These are phyloP conservation scores for Dugesia japonica DNA, from an alignment of 2,888 invertebrate genomes.

Conservation along the genomic window DNA sequence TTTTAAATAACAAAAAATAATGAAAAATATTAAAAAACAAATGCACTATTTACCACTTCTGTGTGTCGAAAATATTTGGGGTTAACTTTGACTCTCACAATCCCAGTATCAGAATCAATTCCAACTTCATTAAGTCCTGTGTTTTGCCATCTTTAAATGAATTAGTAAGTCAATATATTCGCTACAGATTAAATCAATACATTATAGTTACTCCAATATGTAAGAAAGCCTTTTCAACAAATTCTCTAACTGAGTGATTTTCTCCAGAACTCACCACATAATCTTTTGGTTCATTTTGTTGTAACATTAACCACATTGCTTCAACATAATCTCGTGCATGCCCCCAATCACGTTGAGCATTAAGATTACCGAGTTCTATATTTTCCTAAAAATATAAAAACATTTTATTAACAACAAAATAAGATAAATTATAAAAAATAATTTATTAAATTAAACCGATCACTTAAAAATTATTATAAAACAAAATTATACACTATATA, in stretches of 20 bases:
- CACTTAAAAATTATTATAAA: too few relatives aligned
- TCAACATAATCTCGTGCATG: conserved; percentile 72
- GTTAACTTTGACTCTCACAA: conserved; percentile 70
- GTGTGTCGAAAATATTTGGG: conserved; percentile 87
- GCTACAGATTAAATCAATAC: conserved; percentile 46
- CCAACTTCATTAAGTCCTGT: conserved; percentile 67
- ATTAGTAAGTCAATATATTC: too few relatives aligned
- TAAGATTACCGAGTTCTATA: conserved; percentile 66
- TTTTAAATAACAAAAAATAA: too few relatives aligned
- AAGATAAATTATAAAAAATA: too few relatives aligned
- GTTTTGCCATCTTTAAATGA: conserved; percentile 82
- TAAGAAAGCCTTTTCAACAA: conserved; percentile 75
- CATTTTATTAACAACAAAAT: neutral
- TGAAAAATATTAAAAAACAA: too few relatives aligned
- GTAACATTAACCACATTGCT: conserved; percentile 99
- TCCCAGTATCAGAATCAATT: conserved; percentile 51
- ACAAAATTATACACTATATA: too few relatives aligned
- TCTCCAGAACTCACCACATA: conserved; percentile 92
- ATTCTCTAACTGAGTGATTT: conserved; percentile 81
- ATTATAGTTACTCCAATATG: conserved; percentile 63
- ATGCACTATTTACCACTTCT: conserved; percentile 59
- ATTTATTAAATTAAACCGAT: too few relatives aligned
- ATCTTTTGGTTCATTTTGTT: conserved; percentile 74
- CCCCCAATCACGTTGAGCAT: conserved; percentile 92
- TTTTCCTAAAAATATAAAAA: neutral